Conservation (phyloP, 2,113 vertebrate genomes). For the Neomonachus schauinslandi region DNA sequence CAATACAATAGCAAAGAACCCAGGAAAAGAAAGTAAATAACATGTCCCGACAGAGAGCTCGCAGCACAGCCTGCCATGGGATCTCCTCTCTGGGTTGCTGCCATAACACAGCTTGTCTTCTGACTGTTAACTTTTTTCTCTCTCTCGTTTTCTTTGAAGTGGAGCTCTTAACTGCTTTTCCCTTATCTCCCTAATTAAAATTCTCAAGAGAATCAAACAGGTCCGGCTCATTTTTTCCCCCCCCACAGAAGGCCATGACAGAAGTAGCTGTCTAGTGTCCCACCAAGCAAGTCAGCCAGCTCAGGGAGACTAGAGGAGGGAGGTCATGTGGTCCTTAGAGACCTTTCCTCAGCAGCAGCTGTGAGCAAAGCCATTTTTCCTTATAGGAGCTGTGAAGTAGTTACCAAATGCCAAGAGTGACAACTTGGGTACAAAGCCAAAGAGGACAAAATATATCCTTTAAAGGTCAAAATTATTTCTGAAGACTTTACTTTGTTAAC, state of each 20-base stretch:
- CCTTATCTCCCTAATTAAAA: neutral
- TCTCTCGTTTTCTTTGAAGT: neutral
- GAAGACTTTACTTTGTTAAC: neutral
- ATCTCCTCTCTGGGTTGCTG: neutral
- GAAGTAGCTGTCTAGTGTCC: neutral
- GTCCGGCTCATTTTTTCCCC: neutral
- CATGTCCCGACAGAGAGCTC: neutral
- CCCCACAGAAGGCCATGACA: neutral
- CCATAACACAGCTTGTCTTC: neutral
- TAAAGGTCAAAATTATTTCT: neutral
- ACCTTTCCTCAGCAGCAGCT: neutral
- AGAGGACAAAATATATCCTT: neutral
- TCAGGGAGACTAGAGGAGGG: neutral
- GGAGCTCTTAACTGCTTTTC: neutral
- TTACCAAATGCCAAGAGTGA: neutral
- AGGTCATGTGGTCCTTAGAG: neutral
- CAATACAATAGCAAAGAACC: neutral
- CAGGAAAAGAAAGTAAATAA: neutral
- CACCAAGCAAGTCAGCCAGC: neutral
- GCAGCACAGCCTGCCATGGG: neutral
- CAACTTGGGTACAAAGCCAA: neutral
- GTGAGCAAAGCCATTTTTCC: neutral
- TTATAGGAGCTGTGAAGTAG: neutral
- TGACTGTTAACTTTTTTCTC: neutral
- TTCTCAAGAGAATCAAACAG: neutral